Percentiles rank a stretch among this genome's conserved stretches.
Evolutionary conservation across 2,113 vertebrate species (phyloP).

Genomic region (Porphyrio hochstetteri): DNA sequence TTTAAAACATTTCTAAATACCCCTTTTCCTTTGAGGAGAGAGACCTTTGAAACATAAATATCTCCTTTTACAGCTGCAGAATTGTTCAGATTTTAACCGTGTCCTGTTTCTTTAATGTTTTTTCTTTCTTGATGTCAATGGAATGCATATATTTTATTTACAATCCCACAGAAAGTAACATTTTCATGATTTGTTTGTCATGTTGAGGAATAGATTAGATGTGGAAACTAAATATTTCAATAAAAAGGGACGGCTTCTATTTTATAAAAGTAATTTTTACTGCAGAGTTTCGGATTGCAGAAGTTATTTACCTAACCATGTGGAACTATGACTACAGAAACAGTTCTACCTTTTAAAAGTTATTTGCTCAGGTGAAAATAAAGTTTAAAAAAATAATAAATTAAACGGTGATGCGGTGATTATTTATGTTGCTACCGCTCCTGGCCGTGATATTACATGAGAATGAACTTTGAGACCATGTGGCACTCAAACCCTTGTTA

Average conservation of each 20-base stretch:
- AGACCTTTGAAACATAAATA: slow-evolving; percentile 13
- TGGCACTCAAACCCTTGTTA: not conserved
- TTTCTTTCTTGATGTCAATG: slow-evolving; percentile 18
- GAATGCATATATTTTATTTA: slow-evolving; percentile 1
- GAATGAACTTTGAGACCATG: not conserved
- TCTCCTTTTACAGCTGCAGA: slow-evolving; percentile 36
- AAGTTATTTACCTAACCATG: not conserved
- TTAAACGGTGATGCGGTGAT: not conserved
- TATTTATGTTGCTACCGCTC: not conserved
- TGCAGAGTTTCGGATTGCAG: not conserved
- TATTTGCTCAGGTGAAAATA: not conserved
- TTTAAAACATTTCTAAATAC: slow-evolving; percentile 25
- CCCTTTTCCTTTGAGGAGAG: not conserved
- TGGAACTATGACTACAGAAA: not conserved
- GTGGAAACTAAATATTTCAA: not conserved
- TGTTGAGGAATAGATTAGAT: not conserved
- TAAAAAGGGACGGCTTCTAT: not conserved
- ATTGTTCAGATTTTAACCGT: slow-evolving; percentile 47
- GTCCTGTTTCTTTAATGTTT: slow-evolving; percentile 45
- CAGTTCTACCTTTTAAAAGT: not conserved
- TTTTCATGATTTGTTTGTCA: not conserved
- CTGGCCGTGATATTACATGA: not conserved
- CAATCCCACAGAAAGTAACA: not conserved
- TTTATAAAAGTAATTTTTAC: not conserved
- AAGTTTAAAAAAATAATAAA: not conserved